phyloP scores from a whole-genome alignment of 2,888 invertebrate species.

The Phengaris arion region DNA sequence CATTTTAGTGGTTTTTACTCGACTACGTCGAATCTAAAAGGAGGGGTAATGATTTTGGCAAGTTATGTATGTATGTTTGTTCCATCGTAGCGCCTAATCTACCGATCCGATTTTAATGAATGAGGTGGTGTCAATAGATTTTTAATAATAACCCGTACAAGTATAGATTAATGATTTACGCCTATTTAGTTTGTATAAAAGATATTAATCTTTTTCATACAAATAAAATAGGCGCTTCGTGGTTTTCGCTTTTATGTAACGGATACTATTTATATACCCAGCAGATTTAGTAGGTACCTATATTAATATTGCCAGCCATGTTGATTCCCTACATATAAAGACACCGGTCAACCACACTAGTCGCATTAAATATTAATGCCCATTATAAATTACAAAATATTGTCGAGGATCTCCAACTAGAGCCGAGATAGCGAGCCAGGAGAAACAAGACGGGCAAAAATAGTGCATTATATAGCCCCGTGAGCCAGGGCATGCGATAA shows the following conservation, averaged over 20 bases:
- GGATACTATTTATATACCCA: not conserved
- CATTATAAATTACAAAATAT: conserved; percentile 30
- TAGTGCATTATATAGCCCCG: conserved; percentile 44
- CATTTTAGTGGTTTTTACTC: no score
- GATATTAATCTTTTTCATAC: no score
- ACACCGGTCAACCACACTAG: not conserved
- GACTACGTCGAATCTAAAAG: no score
- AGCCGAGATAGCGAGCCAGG: conserved; percentile 45
- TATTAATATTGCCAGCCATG: not conserved
- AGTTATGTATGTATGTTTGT: no score
- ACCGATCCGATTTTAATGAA: no score
- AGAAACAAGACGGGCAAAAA: conserved; percentile 59
- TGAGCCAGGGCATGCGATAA: conserved; percentile 41
- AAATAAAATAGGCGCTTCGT: no score
- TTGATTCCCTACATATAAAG: not conserved
- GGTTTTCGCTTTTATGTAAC: not conserved
- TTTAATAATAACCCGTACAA: no score
- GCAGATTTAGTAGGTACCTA: not conserved
- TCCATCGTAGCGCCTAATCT: no score
- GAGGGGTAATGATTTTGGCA: no score
- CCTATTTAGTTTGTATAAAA: no score
- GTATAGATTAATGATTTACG: no score
- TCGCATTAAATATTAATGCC: conserved; percentile 29
- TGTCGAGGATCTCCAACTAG: conserved; percentile 54
- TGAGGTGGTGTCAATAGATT: no score